Evolutionary conservation across 2,888 invertebrate genomes (phyloP).

Genomic region (Orthonychiurus folsomi): DNA sequence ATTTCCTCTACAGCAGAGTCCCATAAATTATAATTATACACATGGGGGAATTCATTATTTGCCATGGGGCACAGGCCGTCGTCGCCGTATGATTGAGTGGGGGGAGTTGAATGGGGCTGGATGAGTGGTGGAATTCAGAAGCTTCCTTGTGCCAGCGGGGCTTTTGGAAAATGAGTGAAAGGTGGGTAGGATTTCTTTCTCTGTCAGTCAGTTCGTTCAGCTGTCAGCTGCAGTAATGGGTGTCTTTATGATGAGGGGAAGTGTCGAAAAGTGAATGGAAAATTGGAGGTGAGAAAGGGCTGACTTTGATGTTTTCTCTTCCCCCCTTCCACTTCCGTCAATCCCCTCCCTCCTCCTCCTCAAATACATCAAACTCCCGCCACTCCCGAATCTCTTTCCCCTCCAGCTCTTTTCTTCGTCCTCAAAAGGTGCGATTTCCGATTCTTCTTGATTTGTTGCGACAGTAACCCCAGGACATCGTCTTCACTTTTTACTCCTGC

Average conservation of each 20-base stretch:
- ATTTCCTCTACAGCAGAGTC: no score
- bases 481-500: neutral
- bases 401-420: neutral
- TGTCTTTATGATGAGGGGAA: conserved; percentile 14
- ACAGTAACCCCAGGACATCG: neutral
- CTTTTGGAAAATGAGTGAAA: neutral
- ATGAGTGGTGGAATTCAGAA: neutral
- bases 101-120: neutral
- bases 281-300: neutral
- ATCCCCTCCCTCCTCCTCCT: neutral
- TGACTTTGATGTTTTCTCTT: neutral
- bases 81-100: no score
- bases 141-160: no score
- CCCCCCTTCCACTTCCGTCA: neutral
- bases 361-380: neutral
- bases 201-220: conserved; percentile 13
- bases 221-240: conserved; percentile 30
- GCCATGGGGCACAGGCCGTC: no score
- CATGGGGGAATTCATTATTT: no score
- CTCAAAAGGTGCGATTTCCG: neutral
- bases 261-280: neutral
- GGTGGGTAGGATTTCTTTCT: neutral
- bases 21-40: no score
- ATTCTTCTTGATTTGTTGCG: neutral
- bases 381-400: neutral